Evolutionary conservation across 2,113 vertebrate species (phyloP), one percentile per base, ranked within the genome.

Genomic region (Erythrolamprus reginae): DNA sequence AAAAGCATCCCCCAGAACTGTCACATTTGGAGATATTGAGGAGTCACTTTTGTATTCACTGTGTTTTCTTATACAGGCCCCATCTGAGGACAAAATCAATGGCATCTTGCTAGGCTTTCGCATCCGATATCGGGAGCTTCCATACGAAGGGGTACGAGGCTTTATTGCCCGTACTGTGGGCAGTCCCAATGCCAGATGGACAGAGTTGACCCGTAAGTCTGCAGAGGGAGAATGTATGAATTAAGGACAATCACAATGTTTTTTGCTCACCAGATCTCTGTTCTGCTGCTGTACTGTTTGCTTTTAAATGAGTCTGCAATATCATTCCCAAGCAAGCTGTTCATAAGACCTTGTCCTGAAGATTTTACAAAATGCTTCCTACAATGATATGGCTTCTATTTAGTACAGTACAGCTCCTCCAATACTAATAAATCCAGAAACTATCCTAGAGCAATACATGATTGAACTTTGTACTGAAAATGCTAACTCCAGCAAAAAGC

Each of bases 101-200:
- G 99, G 99, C 26, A 98, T 99, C 96, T 96, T 99, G 42, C 96
- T 99, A 93, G 99, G 99, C 0, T 99, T 98, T 94, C 97, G 98
- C 24, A 97, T 99, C 83, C 98, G 98, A 0, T 99, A 99, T 93
- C 97, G 99, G 0, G 99, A 99, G 95, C 97, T 99, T 92, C 94
- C 97, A 50, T 97, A 98, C 0, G 98, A 99, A 84, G 96, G 97
- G 1, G 97, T 98, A 55, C 95, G 98, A 3, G 97, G 98, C 88
- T 98, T 98, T 94, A 96, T 97, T 7, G 93, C 97, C 53, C 98
- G 97, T 0, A 90, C 97, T 82, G 88, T 97, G 92, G 96, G 95
- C 96, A 97, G 95, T 87, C 96, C 97, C 0, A 94, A 97, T 0
- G 90, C 97, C 94, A 96, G 95, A 86, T 99, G 99, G 99, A 97